Evolutionary conservation across 92 coral and sea anemone species (phyloP).

Genomic region (Siderastrea radians): DNA sequence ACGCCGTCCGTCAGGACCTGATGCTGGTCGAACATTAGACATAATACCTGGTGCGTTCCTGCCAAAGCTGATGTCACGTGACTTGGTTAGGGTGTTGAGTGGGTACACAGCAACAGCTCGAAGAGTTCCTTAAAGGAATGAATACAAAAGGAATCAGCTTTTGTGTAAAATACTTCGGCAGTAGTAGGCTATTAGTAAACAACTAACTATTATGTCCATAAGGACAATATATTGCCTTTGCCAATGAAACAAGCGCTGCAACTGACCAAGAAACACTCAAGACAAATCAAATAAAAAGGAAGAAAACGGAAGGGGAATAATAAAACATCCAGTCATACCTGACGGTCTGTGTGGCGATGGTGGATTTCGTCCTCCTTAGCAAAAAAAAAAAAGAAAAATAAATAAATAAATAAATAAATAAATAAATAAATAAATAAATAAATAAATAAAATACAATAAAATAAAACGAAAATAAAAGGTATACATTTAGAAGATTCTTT

Average conservation of each 20-base stretch:
- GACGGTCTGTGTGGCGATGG: constrained; percentile 74
- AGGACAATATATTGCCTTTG: no score
- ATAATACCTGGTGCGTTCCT: constrained; percentile 63
- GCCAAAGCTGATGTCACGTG: constrained; percentile 77
- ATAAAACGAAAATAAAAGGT: no score
- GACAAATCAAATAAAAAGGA: neutral
- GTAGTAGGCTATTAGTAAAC: neutral
- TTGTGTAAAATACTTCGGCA: neutral
- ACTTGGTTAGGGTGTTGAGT: constrained; percentile 62
- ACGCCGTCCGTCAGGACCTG: constrained; percentile 80
- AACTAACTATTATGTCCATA: no score
- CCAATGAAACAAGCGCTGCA: no score
- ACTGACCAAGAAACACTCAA: no score
- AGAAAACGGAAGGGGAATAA: neutral
- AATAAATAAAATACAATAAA: no score
- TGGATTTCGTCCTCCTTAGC: constrained; percentile 37
- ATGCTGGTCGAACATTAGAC: constrained; percentile 56
- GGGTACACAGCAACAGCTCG: constrained; percentile 86
- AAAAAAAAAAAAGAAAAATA: neutral
- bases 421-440: no score
- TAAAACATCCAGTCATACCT: constrained; percentile 13
- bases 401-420: neutral
- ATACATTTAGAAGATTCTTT: no score
- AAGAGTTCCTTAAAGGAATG: constrained; percentile 54
- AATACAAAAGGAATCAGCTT: neutral